Conservation (phyloP, 2,113 vertebrate genomes). For the Grallaria varia region DNA sequence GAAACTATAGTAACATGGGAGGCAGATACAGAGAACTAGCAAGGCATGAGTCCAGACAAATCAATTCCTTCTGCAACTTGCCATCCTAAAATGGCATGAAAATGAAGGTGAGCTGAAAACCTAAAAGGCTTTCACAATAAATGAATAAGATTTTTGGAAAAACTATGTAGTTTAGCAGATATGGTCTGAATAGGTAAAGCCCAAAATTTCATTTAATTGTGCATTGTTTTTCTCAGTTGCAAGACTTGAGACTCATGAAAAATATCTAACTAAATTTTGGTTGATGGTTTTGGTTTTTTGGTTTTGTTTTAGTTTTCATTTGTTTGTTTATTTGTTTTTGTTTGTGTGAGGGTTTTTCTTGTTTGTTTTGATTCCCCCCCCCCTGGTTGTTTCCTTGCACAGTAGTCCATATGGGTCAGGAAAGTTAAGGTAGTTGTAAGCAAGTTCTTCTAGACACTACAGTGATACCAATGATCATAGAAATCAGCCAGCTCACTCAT, state of each 20-base stretch:
- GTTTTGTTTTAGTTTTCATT: background rate
- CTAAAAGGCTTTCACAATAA: background rate
- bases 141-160: background rate
- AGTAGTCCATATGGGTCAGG: background rate
- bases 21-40: background rate
- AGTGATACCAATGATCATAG: background rate
- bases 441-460: background rate
- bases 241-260: background rate
- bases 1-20: constrained; percentile 20
- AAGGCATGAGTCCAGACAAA: background rate
- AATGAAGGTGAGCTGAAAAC: background rate
- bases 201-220: background rate
- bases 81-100: background rate
- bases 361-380: too few species aligned
- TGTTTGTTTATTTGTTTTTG: background rate
- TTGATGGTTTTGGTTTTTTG: background rate
- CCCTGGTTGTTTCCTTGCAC: background rate
- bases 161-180: background rate
- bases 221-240: background rate
- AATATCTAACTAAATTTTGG: background rate
- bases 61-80: constrained; percentile 12
- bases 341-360: too few species aligned
- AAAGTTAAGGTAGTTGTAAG: background rate
- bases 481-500: background rate
- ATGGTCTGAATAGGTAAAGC: background rate